phyloP scores from a whole-genome alignment of 2,888 invertebrate species.

The Amaurobius ferox region DNA sequence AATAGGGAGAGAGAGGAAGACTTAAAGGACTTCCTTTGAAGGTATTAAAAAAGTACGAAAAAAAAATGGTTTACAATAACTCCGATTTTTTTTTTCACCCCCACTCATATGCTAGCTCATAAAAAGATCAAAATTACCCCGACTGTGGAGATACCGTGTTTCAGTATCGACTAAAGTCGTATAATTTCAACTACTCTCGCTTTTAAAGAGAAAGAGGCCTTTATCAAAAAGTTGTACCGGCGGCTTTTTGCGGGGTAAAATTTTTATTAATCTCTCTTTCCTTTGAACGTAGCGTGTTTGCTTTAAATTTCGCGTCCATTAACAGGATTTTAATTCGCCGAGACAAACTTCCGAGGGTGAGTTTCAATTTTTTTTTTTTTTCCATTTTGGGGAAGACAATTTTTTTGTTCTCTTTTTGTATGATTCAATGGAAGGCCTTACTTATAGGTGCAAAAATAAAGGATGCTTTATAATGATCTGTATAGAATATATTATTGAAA shows the following conservation, averaged over 20 bases:
- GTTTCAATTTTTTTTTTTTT: not conserved
- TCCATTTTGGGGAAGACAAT: no score
- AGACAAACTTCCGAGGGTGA: constrained; percentile 23
- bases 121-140: constrained; percentile 70
- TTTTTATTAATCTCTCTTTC: constrained; percentile 12
- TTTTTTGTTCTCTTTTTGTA: no score
- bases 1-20: constrained; percentile 48
- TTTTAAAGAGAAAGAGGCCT: constrained; percentile 6
- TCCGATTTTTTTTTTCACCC: constrained; percentile 15
- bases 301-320: constrained; percentile 70
- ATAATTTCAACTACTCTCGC: constrained; percentile 51
- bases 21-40: constrained; percentile 62
- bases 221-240: constrained; percentile 48
- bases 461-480: no score
- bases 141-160: constrained; percentile 22
- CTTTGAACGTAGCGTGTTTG: constrained; percentile 33
- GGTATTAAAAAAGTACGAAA: constrained; percentile 55
- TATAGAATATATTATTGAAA: no score
- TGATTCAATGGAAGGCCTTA: no score
- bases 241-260: constrained; percentile 33
- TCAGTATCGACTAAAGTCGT: constrained; percentile 56
- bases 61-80: constrained; percentile 59
- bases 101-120: constrained; percentile 31
- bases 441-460: no score
- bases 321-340: constrained; percentile 68